Evolutionary conservation across 2,888 invertebrate species (phyloP).

Genomic region (Polyommatus icarus): DNA sequence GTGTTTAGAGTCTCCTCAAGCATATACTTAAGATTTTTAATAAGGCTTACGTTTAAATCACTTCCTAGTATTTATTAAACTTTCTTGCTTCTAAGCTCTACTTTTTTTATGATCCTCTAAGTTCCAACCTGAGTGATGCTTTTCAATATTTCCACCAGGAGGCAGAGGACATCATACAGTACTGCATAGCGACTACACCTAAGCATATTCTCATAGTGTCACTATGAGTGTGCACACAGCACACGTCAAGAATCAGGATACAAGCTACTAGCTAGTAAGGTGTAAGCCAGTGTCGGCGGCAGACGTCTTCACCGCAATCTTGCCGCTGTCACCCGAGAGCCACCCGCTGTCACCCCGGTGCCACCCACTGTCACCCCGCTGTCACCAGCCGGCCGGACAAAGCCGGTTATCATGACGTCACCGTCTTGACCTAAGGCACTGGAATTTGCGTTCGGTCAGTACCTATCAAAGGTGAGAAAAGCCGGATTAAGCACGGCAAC

Average conservation of each 20-base stretch:
- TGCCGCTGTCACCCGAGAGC: constrained; percentile 12
- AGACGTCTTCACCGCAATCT: constrained; percentile 32
- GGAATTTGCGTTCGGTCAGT: background rate
- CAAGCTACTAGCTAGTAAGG: background rate
- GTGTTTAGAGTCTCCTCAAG: too few relatives aligned
- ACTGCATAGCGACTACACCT: too few relatives aligned
- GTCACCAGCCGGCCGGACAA: constrained; percentile 17
- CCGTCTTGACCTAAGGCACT: background rate
- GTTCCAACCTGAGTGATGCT: too few relatives aligned
- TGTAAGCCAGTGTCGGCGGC: background rate
- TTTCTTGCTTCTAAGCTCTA: too few relatives aligned
- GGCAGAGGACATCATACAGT: too few relatives aligned
- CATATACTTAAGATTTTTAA: too few relatives aligned
- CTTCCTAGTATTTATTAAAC: too few relatives aligned
- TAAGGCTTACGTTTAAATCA: too few relatives aligned
- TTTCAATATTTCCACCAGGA: too few relatives aligned
- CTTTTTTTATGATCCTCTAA: too few relatives aligned
- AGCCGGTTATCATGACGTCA: constrained; percentile 14
- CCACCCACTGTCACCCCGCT: background rate
- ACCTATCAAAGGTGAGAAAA: background rate
- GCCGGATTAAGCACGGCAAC: background rate
- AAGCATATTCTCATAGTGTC: too few relatives aligned
- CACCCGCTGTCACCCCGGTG: background rate
- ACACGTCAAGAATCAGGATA: background rate
- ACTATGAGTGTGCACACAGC: background rate